A percentile compares a stretch with the other conserved stretches of the same genome.
These are phyloP conservation scores for Amazona vittata DNA, from an alignment of 2,113 vertebrate species.

Conservation along the genomic window DNA sequence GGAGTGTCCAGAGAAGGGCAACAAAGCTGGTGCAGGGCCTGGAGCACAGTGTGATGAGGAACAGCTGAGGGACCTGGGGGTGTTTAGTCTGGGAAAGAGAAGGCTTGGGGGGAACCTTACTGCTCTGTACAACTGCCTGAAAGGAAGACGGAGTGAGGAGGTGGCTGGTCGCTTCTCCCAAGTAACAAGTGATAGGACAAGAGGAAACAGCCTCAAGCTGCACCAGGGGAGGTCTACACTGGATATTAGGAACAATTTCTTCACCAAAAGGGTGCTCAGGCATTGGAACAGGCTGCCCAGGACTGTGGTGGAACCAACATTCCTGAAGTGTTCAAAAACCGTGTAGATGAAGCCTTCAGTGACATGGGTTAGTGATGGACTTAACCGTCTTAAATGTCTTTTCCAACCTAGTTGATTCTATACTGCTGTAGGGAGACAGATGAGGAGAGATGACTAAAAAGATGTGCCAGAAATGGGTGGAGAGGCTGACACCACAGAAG, in stretches of 20 bases:
- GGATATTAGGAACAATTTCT: neutral
- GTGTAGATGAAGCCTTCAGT: neutral
- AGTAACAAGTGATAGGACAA: neutral
- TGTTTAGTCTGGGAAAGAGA: neutral
- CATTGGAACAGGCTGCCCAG: neutral
- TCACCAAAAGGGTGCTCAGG: neutral
- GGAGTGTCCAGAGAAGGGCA: neutral
- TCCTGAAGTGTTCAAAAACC: neutral
- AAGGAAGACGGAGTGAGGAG: neutral
- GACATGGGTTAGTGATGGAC: neutral
- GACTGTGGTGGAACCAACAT: neutral
- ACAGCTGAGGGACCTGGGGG: neutral
- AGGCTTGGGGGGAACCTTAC: neutral
- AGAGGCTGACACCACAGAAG: too few relatives aligned
- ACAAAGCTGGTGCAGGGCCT: neutral
- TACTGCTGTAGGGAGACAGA: accelerated
- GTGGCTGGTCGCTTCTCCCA: neutral
- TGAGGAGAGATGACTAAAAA: neutral
- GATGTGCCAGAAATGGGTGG: neutral
- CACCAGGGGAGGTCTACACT: neutral
- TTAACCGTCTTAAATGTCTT: neutral
- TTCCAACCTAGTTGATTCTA: neutral
- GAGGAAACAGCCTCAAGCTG: neutral
- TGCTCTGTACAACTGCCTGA: neutral
- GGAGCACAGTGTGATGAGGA: neutral